Conservation (phyloP, 2,888 invertebrate genomes). For the Meliscaeva auricollis region DNA sequence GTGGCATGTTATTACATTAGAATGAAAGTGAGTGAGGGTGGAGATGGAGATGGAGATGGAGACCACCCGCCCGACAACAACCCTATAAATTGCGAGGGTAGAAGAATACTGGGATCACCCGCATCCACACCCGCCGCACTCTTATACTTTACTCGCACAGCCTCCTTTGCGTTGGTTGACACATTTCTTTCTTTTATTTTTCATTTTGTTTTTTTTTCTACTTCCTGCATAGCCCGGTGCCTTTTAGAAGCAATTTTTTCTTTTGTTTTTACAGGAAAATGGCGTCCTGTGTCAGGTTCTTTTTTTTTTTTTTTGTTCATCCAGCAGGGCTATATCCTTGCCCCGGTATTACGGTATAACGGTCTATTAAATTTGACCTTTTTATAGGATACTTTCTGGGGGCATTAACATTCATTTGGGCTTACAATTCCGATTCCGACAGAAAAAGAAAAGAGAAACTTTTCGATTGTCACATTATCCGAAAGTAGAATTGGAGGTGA, state of each 20-base stretch:
- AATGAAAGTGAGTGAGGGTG: constrained; percentile 54
- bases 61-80: constrained; percentile 20
- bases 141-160: constrained; percentile 22
- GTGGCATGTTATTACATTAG: constrained; percentile 79
- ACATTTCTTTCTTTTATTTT: constrained; percentile 64
- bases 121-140: background rate
- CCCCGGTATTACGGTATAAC: constrained; percentile 72
- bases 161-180: constrained; percentile 69
- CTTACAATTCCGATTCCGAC: constrained; percentile 71
- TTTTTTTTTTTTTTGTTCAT: constrained; percentile 31
- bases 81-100: constrained; percentile 19
- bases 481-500: constrained; percentile 28
- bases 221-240: constrained; percentile 48
- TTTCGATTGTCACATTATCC: constrained; percentile 76
- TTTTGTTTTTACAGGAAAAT: constrained; percentile 51
- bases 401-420: constrained; percentile 77
- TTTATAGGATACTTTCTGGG: constrained; percentile 77
- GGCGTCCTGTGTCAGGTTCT: constrained; percentile 46
- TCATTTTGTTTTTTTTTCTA: constrained; percentile 65
- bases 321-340: constrained; percentile 63
- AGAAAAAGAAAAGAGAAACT: constrained; percentile 61
- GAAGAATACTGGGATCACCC: constrained; percentile 45
- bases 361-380: constrained; percentile 78
- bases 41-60: too few relatives aligned
- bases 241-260: constrained; percentile 16